Base-by-base conservation (phyloP, 2,888 invertebrate species). In the Tribolium freemani region DNA sequence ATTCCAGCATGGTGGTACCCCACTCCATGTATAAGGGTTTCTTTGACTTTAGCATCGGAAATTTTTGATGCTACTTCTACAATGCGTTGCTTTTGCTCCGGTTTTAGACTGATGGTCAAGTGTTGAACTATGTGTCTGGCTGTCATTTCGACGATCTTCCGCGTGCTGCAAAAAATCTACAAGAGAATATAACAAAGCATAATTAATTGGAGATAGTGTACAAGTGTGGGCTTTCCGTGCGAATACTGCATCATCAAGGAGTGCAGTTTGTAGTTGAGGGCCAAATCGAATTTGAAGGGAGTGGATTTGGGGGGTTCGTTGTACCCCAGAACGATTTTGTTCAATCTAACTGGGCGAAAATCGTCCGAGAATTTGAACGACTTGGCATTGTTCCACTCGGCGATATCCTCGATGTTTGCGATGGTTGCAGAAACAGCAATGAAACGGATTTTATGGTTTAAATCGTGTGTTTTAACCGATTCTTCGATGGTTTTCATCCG, bases 1-100 rank as follows among this genome's bases (percentile, higher is more conserved):
- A 95, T 85, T 0, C 95, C 95, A 6, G 94, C 95, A 86, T 95
- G 95, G 81, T 95, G 95, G 80, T 90, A 92, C 0, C 92, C 94
- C 9, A 95, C 90, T 0, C 95, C 95, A 72, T 87, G 87, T 72
- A 88, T 77, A 2, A 93, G 83, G 71, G 90, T 83, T 5, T 88
- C 88, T 86, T 83, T 81, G 1, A 87, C 75, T 79, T 86, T 86
- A 2, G 31, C 44, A 71, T 87, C 86, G 4, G 75, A 67, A 5
- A 87, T 76, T 1, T 78, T 77, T 46, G 83, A 80, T 2, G 87
- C 83, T 11, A 85, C 82, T 38, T 84, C 81, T 3, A 82, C 81
- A 10, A 93, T 83, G 57, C 87, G 86, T 5, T 88, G 85, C 78
- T 88, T 89, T 79, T 92, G 91, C 51, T 88, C 88, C 0, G 57